Base-by-base conservation (phyloP, 2,888 invertebrate species). In the Synanthedon tipuliformis region DNA sequence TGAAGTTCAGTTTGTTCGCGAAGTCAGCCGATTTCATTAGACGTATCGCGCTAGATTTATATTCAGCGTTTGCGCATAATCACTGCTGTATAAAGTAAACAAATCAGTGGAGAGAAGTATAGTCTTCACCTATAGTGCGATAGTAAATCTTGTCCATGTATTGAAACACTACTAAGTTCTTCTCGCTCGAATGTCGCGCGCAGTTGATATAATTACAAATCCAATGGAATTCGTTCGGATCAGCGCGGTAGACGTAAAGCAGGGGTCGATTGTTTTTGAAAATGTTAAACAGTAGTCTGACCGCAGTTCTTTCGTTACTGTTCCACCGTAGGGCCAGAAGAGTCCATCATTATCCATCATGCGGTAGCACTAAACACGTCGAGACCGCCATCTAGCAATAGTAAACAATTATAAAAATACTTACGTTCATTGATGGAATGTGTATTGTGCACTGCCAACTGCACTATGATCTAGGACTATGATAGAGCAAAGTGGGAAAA, bases 81-180 rank as follows among this genome's bases (percentile, higher is more conserved):
- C 75, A 51, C 73, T 69, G 13, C 83, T 81, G 57, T 81, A 84
- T 66, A 77, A 84, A 40, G 83, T 81, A 55, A 83, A 59, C 13
- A 84, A 63, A 61, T 84, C 83, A 11, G 79, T 76, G 62, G 69
- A 73, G 0, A 71, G 70, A 2, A 81, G 81, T 8, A 84, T 73
- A 50, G 71, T 71, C 57, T 73, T 77, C 49, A 81, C 18, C 18
- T 18, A 3, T 74, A 0, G 82, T 81, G 18, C 18, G 18, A 69
- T 90, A 90, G 60, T 88, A 90, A 3, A 90, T 75, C 50, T 81
- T 64, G 0, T 89, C 88, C 41, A 71, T 72, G 63, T 87, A 89
- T 65, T 91, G 90, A 62, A 82, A 90, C 0, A 89, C 89, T 40
- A 87, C 66, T 13, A 90, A 65, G 65, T 90, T 90, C 61, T 90